Conservation (phyloP, 2,797 vertebrate genomes). For the Pampus argenteus region DNA sequence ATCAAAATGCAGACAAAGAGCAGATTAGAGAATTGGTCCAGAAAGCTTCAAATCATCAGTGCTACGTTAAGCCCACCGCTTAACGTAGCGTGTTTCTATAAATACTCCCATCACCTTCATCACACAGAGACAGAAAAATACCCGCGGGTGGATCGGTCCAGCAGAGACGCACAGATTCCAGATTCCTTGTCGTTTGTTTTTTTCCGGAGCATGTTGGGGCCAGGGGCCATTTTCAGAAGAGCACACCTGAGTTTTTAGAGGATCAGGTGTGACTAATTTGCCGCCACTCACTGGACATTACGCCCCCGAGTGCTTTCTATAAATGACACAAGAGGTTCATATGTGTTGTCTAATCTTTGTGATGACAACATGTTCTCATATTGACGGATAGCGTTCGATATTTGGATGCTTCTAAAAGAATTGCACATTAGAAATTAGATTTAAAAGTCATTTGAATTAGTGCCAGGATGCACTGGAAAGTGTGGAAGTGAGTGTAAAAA, state of each 20-base stretch:
- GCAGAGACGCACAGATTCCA: conserved; percentile 11
- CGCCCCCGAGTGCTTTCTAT: conserved; percentile 41
- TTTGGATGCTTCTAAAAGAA: too few relatives aligned
- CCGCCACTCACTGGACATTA: conserved; percentile 47
- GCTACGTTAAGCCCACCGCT: conserved; percentile 32
- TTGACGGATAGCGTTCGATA: too few relatives aligned
- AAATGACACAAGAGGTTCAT: conserved; percentile 18
- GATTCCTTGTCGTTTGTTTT: conserved; percentile 19
- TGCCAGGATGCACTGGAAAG: too few relatives aligned
- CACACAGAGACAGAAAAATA: conserved; percentile 24
- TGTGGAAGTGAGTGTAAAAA: neutral
- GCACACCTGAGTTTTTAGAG: conserved; percentile 63
- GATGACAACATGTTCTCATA: neutral
- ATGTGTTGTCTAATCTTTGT: neutral
- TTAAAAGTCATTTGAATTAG: too few relatives aligned
- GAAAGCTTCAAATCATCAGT: conserved; percentile 53
- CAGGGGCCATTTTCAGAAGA: conserved; percentile 42
- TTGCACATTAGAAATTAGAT: neutral
- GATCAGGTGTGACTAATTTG: conserved; percentile 69
- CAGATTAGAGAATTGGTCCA: conserved; percentile 62
- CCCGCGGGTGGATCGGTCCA: conserved; percentile 19
- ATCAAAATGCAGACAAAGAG: conserved; percentile 69
- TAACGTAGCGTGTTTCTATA: conserved; percentile 56
- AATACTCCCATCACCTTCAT: conserved; percentile 46
- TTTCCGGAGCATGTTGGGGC: conserved; percentile 42